These are phyloP conservation scores for Paguma larvata DNA, from an alignment of 2,797 vertebrate species.

Conservation along the genomic window DNA sequence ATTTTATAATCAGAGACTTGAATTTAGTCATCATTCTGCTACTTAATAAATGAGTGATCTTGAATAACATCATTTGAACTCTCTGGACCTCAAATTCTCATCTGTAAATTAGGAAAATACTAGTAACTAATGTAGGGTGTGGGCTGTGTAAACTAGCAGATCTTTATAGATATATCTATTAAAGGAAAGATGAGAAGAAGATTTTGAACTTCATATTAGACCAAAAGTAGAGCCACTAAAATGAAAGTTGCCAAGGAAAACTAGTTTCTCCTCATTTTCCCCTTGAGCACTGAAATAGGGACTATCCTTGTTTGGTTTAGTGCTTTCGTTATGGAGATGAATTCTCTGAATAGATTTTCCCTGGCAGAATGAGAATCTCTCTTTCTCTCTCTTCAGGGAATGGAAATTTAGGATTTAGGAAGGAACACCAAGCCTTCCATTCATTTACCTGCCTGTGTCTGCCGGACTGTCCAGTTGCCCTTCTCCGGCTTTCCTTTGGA, in stretches of 20 bases:
- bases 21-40: neutral
- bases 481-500: slow-evolving; percentile 52
- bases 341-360: slow-evolving; percentile 73
- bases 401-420: slow-evolving; percentile 58
- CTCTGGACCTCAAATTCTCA: neutral
- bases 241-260: slow-evolving; percentile 57
- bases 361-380: neutral
- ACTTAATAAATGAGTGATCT: neutral
- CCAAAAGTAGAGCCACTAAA: slow-evolving; percentile 59
- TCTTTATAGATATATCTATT: slow-evolving; percentile 25
- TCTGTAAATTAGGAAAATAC: slow-evolving; percentile 28
- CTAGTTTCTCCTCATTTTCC: slow-evolving; percentile 53
- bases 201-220: slow-evolving; percentile 64
- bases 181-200: slow-evolving; percentile 47
- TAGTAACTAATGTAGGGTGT: neutral
- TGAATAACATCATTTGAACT: slow-evolving; percentile 5
- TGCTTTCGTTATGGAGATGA: slow-evolving; percentile 77
- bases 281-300: slow-evolving; percentile 47
- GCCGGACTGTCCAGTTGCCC: neutral
- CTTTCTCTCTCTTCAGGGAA: neutral
- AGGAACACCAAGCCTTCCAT: neutral
- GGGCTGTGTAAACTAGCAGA: neutral
- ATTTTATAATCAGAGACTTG: slow-evolving; percentile 32
- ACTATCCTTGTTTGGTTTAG: slow-evolving; percentile 65
- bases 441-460: neutral